Evolutionary conservation across 2,888 invertebrate species (phyloP), one percentile per base, ranked within the genome.

Genomic region (Clanis bilineata): DNA sequence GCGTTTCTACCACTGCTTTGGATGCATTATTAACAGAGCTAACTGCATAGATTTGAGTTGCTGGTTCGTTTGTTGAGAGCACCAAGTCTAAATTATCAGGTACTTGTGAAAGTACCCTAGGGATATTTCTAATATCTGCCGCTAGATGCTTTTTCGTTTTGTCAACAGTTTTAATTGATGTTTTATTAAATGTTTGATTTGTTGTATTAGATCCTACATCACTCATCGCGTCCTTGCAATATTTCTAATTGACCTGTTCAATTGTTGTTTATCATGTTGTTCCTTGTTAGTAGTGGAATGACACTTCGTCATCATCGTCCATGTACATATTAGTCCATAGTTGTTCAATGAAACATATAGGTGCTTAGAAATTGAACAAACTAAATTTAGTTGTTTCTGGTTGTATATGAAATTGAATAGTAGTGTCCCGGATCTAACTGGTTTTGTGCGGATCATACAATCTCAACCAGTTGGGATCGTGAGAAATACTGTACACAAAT

Each of bases 1-100:
- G 74, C 71, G 77, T 72, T 65, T 56, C 58, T 23, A 18, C n/a
- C 5, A 6, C 5, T 51, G 9, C 25, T 15, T 15, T 25, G 28
- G 18, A 51, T 18, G 28, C 32, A 15, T 47, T 47, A 28, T 9
- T 47, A 32, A 32, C 28, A 41, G 18, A 41, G 18, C 41, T 41
- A 18, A 41, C 18, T 41, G 41, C 41, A 41, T 41, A 18, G 9
- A 7, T 41, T 41, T 41, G 41, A 41, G 15, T 18, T 18, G 41
- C 7, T 15, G 7, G 41, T 41, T 41, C 36, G 36, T 36, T 7
- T 41, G 41, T 41, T 41, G 6, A 41, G 6, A 41, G 18, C 41
- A 41, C 1, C 41, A 18, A 9, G 41, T 41, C 18, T 18, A 9
- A 41, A 7, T 41, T 18, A 18, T 18, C 15, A 18, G 7, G 18